Evolutionary conservation across 2,888 invertebrate genomes (phyloP).

Genomic region (Drosophila atroscutellata): DNA sequence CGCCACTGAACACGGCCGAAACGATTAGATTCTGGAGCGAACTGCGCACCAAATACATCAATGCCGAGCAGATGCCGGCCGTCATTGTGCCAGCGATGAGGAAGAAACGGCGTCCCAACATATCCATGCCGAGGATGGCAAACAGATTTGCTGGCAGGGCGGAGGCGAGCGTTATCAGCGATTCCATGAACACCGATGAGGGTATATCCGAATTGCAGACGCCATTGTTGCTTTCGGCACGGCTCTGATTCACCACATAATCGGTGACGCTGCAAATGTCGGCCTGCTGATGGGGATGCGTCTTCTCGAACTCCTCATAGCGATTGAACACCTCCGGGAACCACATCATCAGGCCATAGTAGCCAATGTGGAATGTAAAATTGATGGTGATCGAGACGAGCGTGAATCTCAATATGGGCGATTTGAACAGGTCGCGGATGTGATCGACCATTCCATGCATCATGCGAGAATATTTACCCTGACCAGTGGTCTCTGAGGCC

Average conservation of each 20-base stretch:
- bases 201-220: slow-evolving; percentile 90
- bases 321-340: slow-evolving; percentile 97
- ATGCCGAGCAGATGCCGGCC: slow-evolving; percentile 92
- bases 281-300: slow-evolving; percentile 88
- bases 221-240: slow-evolving; percentile 86
- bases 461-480: slow-evolving; percentile 90
- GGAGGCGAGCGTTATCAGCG: slow-evolving; percentile 93
- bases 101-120: slow-evolving; percentile 90
- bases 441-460: slow-evolving; percentile 91
- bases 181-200: slow-evolving; percentile 93
- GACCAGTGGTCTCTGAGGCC: slow-evolving; percentile 85
- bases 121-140: slow-evolving; percentile 93
- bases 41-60: slow-evolving; percentile 93
- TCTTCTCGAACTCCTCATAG: slow-evolving; percentile 91
- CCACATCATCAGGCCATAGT: slow-evolving; percentile 99
- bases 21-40: slow-evolving; percentile 93
- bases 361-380: slow-evolving; percentile 97
- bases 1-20: slow-evolving; percentile 93
- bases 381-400: slow-evolving; percentile 94
- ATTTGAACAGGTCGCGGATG: slow-evolving; percentile 92
- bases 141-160: slow-evolving; percentile 94
- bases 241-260: slow-evolving; percentile 89
- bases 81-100: slow-evolving; percentile 94
- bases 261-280: slow-evolving; percentile 91
- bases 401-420: slow-evolving; percentile 93